These are phyloP conservation scores for Schrankia costaestrigalis DNA, from an alignment of 2,888 invertebrate species.

Conservation along the genomic window DNA sequence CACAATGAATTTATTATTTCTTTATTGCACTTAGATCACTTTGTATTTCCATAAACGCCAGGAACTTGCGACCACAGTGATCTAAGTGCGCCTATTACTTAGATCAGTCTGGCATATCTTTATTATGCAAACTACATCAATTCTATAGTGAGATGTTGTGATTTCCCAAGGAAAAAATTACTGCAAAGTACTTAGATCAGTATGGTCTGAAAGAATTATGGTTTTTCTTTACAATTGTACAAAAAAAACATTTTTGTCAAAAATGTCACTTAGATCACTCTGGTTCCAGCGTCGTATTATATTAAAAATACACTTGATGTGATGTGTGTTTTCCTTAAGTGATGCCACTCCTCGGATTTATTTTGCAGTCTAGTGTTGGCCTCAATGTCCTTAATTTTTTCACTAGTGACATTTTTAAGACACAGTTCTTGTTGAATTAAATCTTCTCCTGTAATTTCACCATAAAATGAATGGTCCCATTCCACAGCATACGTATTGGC, in stretches of 20 bases:
- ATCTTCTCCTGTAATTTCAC: neutral
- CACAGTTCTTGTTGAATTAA: too few relatives aligned
- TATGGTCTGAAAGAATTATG: conserved; percentile 11
- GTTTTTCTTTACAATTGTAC: conserved; percentile 11
- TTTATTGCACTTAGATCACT: conserved; percentile 9
- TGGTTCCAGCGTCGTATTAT: conserved; percentile 12
- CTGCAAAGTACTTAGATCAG: conserved; percentile 10
- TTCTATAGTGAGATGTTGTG: conserved; percentile 15
- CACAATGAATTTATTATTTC: conserved; percentile 4
- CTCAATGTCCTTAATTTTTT: too few relatives aligned
- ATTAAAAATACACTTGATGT: too few relatives aligned
- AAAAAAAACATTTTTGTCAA: conserved; percentile 9
- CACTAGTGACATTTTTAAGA: too few relatives aligned
- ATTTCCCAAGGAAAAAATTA: conserved; percentile 7
- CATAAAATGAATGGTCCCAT: neutral
- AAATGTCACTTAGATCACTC: conserved; percentile 16
- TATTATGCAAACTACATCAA: conserved; percentile 10
- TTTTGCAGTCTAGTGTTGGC: too few relatives aligned
- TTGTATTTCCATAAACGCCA: conserved; percentile 6
- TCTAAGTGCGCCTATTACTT: conserved; percentile 14
- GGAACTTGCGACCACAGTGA: conserved; percentile 10
- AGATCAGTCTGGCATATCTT: conserved; percentile 14
- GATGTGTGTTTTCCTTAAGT: too few relatives aligned
- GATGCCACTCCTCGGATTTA: too few relatives aligned
- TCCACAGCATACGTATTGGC: neutral